Conservation (phyloP, 2,797 vertebrate genomes). For the Malurus leucopterus region DNA sequence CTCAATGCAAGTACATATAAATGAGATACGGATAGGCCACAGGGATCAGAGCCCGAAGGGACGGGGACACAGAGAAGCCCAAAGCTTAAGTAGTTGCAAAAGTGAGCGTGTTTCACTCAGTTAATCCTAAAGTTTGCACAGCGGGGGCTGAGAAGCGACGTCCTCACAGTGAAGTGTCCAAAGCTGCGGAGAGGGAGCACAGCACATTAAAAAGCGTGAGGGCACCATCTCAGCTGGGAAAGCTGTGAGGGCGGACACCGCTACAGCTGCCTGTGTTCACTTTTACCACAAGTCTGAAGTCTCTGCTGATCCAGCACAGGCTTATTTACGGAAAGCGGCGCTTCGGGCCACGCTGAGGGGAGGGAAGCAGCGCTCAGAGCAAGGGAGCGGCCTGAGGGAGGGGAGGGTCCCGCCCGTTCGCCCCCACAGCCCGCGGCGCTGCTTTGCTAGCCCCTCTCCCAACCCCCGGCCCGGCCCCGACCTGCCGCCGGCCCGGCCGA, state of each 20-base stretch:
- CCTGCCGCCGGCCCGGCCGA: background rate
- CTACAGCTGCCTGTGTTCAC: background rate
- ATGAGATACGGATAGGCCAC: accelerated
- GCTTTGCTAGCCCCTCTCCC: background rate
- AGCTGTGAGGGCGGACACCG: background rate
- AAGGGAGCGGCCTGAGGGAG: background rate
- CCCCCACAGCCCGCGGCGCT: background rate
- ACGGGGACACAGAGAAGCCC: accelerated
- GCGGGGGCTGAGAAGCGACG: background rate
- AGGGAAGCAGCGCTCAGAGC: background rate
- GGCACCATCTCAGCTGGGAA: background rate
- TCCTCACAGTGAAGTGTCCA: accelerated
- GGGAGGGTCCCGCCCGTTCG: background rate
- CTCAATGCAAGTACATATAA: accelerated
- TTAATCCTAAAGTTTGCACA: accelerated
- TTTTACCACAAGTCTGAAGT: background rate
- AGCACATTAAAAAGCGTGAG: background rate
- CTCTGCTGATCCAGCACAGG: background rate
- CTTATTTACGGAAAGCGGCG: background rate
- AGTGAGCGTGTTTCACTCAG: background rate
- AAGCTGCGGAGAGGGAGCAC: background rate
- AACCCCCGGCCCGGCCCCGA: background rate
- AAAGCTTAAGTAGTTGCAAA: background rate
- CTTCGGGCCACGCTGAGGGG: accelerated
- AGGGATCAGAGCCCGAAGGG: no score